These are phyloP conservation scores for Cydia strobilella DNA, from an alignment of 1,140 invertebrate genomes.

Conservation along the genomic window DNA sequence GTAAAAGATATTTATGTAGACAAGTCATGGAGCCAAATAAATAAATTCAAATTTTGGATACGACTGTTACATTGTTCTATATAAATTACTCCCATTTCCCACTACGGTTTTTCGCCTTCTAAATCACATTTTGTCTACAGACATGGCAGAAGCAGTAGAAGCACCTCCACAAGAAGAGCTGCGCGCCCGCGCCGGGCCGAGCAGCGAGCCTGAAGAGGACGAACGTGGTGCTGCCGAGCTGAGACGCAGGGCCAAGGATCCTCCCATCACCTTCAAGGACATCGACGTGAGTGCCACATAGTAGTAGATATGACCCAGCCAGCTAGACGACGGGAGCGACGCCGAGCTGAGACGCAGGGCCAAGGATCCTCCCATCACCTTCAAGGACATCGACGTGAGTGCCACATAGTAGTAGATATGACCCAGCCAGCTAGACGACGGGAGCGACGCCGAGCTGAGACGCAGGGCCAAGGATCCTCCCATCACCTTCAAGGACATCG, in stretches of 20 bases:
- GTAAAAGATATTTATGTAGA: too few species aligned
- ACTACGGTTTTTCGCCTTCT: too few species aligned
- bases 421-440: neutral
- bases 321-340: neutral
- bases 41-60: too few species aligned
- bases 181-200: slow-evolving; percentile 64
- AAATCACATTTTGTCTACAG: slow-evolving; percentile 36
- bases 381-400: slow-evolving; percentile 87
- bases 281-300: slow-evolving; percentile 82
- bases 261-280: slow-evolving; percentile 91
- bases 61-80: too few species aligned
- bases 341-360: neutral
- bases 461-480: slow-evolving; percentile 86
- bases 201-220: slow-evolving; percentile 84
- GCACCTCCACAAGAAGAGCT: slow-evolving; percentile 51
- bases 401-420: neutral
- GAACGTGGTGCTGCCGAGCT: slow-evolving; percentile 85
- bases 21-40: too few species aligned
- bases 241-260: slow-evolving; percentile 87
- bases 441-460: neutral
- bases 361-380: slow-evolving; percentile 92
- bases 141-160: slow-evolving; percentile 76
- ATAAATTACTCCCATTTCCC: too few species aligned
- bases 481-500: slow-evolving; percentile 89
- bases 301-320: neutral